Evolutionary conservation across 2,113 vertebrate species (phyloP), one percentile per base, ranked within the genome.

Genomic region (Chaetops frenatus): DNA sequence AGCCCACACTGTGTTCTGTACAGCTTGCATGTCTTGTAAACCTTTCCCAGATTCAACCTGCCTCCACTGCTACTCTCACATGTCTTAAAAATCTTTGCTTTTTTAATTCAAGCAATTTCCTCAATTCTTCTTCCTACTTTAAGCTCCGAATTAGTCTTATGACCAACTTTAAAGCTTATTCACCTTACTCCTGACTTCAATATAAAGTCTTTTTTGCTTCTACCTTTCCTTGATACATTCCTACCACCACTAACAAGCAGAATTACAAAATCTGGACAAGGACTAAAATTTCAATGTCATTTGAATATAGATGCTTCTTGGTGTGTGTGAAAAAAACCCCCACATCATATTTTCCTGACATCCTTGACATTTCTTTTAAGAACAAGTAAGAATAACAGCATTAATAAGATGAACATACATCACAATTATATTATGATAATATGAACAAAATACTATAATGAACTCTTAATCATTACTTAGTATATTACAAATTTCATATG

Each of bases 401-500:
- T 64, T 47, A 94, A 96, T 81, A 88, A 88, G 92, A 97, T 88
- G 47, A 97, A 95, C 91, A 92, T 95, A 69, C 50, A 91, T 95
- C 94, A 96, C 88, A 97, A 97, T 97, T 97, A 94, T 64, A 83
- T 90, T 96, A 92, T 66, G 66, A 95, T 97, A 93, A 97, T 94
- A 95, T 90, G 84, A 96, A 90, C 87, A 50, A 94, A 95, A 88
- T 66, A 94, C 73, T 94, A 86, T 95, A 86, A 97, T 91, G 86
- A 96, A 95, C 91, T 97, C 92, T 93, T 97, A 97, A 97, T 97
- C 77, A 97, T 96, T 97, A 97, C 80, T 95, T 96, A 97, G 86
- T 94, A 93, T 91, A 97, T 95, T 96, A 97, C 67, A 96, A 95
- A 92, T 92, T 97, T 96, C 82, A 35, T 90, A 95, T 60, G 71